phyloP scores from a whole-genome alignment of 2,888 invertebrate genomes.

The Sphaerophoria taeniata region DNA sequence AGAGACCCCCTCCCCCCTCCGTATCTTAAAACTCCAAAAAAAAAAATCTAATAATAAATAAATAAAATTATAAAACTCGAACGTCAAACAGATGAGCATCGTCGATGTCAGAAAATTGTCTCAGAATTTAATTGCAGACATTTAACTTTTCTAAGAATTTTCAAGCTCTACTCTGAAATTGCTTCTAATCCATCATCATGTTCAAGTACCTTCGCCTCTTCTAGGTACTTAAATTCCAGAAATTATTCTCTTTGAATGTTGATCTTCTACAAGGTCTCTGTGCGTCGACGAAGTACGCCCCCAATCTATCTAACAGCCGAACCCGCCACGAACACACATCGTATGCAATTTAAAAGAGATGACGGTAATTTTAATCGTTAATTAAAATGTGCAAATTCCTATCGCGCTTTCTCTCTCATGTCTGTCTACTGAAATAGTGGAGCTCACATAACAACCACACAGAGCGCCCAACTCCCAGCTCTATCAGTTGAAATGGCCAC shows the following conservation, averaged over 20 bases:
- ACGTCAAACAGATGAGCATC: too few species aligned
- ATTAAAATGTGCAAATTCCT: conserved; percentile 75
- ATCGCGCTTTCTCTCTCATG: not conserved
- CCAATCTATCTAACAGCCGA: conserved; percentile 38
- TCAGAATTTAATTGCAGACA: conserved; percentile 26
- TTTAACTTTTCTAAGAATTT: conserved; percentile 9
- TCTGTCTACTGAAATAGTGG: not conserved
- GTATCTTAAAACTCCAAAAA: too few species aligned
- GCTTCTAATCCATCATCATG: conserved; percentile 31
- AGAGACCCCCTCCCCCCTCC: too few species aligned
- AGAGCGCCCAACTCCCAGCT: conserved; percentile 16
- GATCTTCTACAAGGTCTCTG: conserved; percentile 8
- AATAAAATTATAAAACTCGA: too few species aligned
- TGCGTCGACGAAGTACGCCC: conserved; percentile 10
- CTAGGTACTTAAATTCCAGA: conserved; percentile 20
- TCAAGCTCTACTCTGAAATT: conserved; percentile 38
- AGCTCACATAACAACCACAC: conserved; percentile 46
- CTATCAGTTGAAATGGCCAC: too few species aligned
- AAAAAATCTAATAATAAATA: too few species aligned
- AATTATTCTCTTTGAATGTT: conserved; percentile 30
- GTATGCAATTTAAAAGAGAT: conserved; percentile 72
- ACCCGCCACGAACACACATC: conserved; percentile 43
- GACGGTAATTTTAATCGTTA: conserved; percentile 76
- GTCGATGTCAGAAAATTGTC: too few species aligned
- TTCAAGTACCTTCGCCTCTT: conserved; percentile 32